phyloP scores from a whole-genome alignment of 2,113 vertebrate genomes.

The Chaetodon trifascialis region DNA sequence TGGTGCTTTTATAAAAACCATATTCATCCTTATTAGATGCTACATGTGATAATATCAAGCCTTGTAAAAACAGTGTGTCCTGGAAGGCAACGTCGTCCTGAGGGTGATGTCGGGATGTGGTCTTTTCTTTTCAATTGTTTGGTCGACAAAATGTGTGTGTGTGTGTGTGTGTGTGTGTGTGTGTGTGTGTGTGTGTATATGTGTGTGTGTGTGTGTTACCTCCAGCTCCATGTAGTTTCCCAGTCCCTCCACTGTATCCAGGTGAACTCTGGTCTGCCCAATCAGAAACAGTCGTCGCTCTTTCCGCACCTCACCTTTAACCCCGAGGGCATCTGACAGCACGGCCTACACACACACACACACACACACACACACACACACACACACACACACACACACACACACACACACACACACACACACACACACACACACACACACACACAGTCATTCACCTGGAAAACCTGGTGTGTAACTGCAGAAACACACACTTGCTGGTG shows the following conservation, averaged over 20 bases:
- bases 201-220: conserved; percentile 66
- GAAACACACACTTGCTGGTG: background rate
- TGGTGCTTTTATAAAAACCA: too few species aligned
- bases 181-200: background rate
- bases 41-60: too few species aligned
- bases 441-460: background rate
- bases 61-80: too few species aligned
- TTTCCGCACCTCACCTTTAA: conserved; percentile 86
- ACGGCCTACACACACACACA: conserved; percentile 58
- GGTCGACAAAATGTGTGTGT: background rate
- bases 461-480: accelerated
- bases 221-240: conserved; percentile 91
- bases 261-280: conserved; percentile 89
- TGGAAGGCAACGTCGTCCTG: too few species aligned
- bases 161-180: background rate
- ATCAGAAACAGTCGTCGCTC: conserved; percentile 85
- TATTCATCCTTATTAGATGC: too few species aligned
- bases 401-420: conserved; percentile 9
- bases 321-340: conserved; percentile 83
- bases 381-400: conserved; percentile 19
- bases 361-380: conserved; percentile 23
- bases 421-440: conserved; percentile 37
- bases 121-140: background rate
- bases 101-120: too few species aligned
- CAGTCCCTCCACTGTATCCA: conserved; percentile 87